phyloP scores from a whole-genome alignment of 1,140 invertebrate genomes.

The Mesaphorura yosii region DNA sequence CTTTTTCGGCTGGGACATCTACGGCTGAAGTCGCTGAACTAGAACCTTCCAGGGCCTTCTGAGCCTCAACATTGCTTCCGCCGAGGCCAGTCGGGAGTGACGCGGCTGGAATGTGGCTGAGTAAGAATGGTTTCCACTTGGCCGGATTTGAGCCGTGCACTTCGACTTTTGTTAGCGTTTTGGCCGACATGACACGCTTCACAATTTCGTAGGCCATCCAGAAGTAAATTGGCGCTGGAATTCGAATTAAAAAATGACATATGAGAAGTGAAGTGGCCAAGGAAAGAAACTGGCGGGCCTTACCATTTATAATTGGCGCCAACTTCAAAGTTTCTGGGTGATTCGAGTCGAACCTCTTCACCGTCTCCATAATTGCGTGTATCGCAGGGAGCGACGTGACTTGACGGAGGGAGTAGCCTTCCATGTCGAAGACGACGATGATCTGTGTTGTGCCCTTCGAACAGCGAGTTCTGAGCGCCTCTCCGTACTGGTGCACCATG shows the following conservation, averaged over 20 bases:
- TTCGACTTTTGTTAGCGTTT: slow-evolving; percentile 77
- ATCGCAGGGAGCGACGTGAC: slow-evolving; percentile 1
- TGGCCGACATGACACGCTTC: slow-evolving; percentile 78
- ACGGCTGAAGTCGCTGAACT: background rate
- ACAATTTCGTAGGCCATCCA: slow-evolving; percentile 70
- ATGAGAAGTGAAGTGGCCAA: background rate
- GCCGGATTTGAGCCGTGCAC: slow-evolving; percentile 58
- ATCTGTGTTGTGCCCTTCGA: slow-evolving; percentile 8
- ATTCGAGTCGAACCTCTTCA: slow-evolving; percentile 17
- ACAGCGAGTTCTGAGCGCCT: background rate
- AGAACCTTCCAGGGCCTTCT: background rate
- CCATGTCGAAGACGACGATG: slow-evolving; percentile 15
- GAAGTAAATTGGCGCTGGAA: slow-evolving; percentile 71
- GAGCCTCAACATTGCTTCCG: slow-evolving; percentile 40
- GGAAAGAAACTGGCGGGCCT: slow-evolving; percentile 3
- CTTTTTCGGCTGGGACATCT: no score
- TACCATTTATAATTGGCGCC: slow-evolving; percentile 25
- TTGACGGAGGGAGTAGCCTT: slow-evolving; percentile 14
- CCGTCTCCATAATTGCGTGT: slow-evolving; percentile 13
- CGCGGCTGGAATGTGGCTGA: slow-evolving; percentile 51
- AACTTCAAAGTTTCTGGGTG: slow-evolving; percentile 27
- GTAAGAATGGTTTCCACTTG: slow-evolving; percentile 62
- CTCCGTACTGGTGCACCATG: background rate
- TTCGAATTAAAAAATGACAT: slow-evolving; percentile 17
- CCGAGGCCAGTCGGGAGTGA: slow-evolving; percentile 66